phyloP scores from a whole-genome alignment of 1,140 invertebrate species.

The Oreohelix idahoensis region DNA sequence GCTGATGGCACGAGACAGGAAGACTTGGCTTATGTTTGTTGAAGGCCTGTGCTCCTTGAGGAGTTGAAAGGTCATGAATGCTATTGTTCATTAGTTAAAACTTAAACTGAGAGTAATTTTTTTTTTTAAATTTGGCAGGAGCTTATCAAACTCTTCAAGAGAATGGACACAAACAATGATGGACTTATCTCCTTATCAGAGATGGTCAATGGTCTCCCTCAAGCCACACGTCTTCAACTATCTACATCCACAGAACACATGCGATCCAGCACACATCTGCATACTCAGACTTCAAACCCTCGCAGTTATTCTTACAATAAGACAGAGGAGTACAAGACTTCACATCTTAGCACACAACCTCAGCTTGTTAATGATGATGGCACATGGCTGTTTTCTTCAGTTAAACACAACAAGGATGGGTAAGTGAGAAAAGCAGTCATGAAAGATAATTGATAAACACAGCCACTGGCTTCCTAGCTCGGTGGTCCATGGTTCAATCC shows the following conservation, averaged over 20 bases:
- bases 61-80: too few relatives aligned
- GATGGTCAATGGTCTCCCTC: constrained; percentile 76
- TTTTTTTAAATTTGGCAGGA: too few relatives aligned
- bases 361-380: constrained; percentile 10
- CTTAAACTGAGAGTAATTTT: too few relatives aligned
- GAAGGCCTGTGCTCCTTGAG: too few relatives aligned
- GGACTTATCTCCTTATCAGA: constrained; percentile 81
- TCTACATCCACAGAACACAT: neutral
- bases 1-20: too few relatives aligned
- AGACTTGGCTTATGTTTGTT: too few relatives aligned
- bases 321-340: neutral
- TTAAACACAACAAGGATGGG: constrained; percentile 19
- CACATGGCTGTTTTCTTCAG: constrained; percentile 8
- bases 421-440: neutral
- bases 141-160: constrained; percentile 81
- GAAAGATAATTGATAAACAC: too few relatives aligned
- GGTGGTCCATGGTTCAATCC: too few relatives aligned
- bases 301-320: neutral
- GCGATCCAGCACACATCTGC: neutral
- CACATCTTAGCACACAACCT: neutral
- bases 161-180: constrained; percentile 79
- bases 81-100: too few relatives aligned
- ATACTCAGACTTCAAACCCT: neutral
- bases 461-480: too few relatives aligned
- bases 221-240: neutral